phyloP scores from a whole-genome alignment of 53 echinoderm and acorn worm species.

The Hippasteria phrygiana region DNA sequence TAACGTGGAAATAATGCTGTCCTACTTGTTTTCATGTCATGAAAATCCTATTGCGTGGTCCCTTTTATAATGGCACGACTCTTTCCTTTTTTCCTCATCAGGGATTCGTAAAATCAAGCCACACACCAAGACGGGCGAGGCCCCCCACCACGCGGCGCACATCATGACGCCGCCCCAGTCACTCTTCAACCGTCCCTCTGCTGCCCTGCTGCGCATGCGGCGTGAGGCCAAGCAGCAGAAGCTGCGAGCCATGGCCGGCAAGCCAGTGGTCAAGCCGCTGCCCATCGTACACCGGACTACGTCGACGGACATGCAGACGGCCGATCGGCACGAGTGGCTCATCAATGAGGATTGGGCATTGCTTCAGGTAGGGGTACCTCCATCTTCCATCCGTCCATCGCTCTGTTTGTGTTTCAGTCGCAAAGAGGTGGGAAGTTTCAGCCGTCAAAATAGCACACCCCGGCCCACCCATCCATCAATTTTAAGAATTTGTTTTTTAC shows the following conservation, averaged over 20 bases:
- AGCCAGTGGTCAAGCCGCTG: conserved; percentile 87
- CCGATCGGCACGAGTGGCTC: conserved; percentile 93
- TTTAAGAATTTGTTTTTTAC: too few relatives aligned
- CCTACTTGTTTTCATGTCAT: too few relatives aligned
- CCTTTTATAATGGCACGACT: too few relatives aligned
- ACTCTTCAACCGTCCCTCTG: conserved; percentile 97
- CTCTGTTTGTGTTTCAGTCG: background rate
- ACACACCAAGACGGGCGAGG: conserved; percentile 78
- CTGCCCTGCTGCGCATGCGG: conserved; percentile 89
- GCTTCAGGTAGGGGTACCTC: conserved; percentile 86
- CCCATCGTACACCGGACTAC: conserved; percentile 79
- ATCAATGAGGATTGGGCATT: conserved; percentile 99
- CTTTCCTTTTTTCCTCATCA: too few relatives aligned
- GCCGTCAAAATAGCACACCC: too few relatives aligned
- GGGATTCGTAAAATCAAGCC: conserved; percentile 86
- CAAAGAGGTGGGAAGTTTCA: too few relatives aligned
- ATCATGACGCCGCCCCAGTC: conserved; percentile 94
- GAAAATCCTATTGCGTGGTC: too few relatives aligned
- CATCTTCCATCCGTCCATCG: background rate
- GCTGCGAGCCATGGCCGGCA: conserved; percentile 88
- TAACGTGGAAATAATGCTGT: too few relatives aligned
- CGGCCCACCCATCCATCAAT: too few relatives aligned
- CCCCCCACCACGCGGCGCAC: conserved; percentile 68
- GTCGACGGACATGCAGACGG: conserved; percentile 66
- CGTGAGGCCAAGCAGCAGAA: conserved; percentile 99